phyloP scores from a whole-genome alignment of 2,113 vertebrate genomes.

The Rostratula benghalensis region DNA sequence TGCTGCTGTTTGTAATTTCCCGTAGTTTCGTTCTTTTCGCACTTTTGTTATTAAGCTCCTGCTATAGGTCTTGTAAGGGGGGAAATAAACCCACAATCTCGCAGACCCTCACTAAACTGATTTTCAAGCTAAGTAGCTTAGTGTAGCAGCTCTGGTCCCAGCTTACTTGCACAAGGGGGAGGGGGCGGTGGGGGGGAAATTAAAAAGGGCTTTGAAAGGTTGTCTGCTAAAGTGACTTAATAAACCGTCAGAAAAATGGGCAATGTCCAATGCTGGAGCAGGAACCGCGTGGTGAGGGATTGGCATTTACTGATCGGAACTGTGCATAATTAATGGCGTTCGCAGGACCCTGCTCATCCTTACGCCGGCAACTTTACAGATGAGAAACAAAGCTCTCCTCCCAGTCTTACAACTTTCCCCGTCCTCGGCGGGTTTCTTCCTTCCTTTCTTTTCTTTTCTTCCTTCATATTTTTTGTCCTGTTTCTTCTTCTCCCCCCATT shows the following conservation, averaged over 20 bases:
- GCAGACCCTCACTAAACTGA: conserved; percentile 58
- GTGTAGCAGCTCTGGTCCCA: conserved; percentile 42
- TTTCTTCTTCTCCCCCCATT: not conserved
- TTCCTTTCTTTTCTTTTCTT: not conserved
- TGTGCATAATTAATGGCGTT: conserved; percentile 22
- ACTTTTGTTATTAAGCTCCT: conserved; percentile 39
- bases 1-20: conserved; percentile 48
- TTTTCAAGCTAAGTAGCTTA: conserved; percentile 70
- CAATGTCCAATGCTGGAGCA: not conserved
- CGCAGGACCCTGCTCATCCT: not conserved
- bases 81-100: conserved; percentile 33
- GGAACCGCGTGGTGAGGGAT: not conserved
- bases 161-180: conserved; percentile 21
- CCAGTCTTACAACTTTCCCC: not conserved
- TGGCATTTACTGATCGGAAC: conserved; percentile 18
- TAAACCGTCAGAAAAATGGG: not conserved
- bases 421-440: not conserved
- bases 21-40: conserved; percentile 36
- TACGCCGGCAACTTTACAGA: not conserved
- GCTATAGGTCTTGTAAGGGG: conserved; percentile 1
- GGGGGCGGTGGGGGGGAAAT: not conserved
- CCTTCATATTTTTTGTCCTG: not conserved
- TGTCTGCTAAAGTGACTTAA: conserved; percentile 47
- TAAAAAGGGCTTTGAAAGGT: conserved; percentile 41
- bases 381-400: conserved; percentile 18